Evolutionary conservation across 2,113 vertebrate genomes (phyloP), one percentile per base, ranked within the genome.

Genomic region (Eptatretus burgeri): DNA sequence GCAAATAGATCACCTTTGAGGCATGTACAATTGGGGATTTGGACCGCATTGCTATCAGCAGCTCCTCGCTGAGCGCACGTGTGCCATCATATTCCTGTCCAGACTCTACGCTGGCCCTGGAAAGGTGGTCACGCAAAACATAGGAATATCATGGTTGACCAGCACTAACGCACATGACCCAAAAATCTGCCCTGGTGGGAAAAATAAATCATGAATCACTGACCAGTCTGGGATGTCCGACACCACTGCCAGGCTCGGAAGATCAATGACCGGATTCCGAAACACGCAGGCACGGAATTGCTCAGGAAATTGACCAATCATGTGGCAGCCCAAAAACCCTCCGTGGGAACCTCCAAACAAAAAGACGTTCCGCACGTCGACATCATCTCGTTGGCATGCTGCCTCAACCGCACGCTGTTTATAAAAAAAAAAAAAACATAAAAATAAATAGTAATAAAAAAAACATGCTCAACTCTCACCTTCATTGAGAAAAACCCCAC

Each of bases 191-290:
- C 56, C 19, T 2, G 7, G 18, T 56, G 53, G 53, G n/a, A 10
- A 62, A 62, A 9, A 62, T n/a, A 19, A 19, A 62, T 62, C n/a
- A 11, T 13, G 53, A 56, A 13, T 56, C 53, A 63, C 75, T 79
- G 73, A 96, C 89, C 91, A 98, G 75, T 98, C 91, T 1, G 91
- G 86, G 63, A 98, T 87, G 73, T 98, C 91, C 0, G 89, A 93
- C 71, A 75, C 71, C 66, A 78, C 69, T 49, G 82, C 69, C 89
- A 95, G 84, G 17, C 88, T 80, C 20, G 83, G 80, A 0, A 98
- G 70, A 71, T 98, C 93, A 72, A 73, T 77, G 68, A 95, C 91
- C 0, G 87, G 89, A 72, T 98, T 98, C 62, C 81, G 77, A 10
- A 74, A 74, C 64, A 87, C 78, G 0, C 86, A 88, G 64, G 82